phyloP scores from a whole-genome alignment of 2,113 vertebrate genomes.

The Cochlearius cochlearius region DNA sequence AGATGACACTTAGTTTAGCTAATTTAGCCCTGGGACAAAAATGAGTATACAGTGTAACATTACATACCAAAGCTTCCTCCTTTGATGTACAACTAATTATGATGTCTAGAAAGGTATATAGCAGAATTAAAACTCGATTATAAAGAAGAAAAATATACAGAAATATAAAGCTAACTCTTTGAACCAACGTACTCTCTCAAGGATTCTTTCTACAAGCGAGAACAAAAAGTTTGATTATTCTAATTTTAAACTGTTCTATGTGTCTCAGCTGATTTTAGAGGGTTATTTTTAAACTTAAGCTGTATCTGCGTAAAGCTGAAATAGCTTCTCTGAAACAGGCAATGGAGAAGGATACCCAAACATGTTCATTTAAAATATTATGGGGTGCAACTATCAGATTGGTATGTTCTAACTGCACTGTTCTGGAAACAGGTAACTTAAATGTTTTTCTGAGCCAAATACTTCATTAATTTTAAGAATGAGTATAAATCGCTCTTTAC shows the following conservation, averaged over 20 bases:
- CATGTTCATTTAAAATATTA: neutral
- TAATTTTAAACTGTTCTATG: neutral
- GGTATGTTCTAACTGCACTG: neutral
- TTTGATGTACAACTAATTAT: neutral
- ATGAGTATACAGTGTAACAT: neutral
- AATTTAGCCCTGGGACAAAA: slow-evolving; percentile 42
- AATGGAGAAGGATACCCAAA: neutral
- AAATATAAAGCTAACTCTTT: slow-evolving; percentile 10
- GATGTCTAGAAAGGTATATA: neutral
- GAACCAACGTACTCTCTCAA: neutral
- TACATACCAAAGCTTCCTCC: slow-evolving; percentile 16
- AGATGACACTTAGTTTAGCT: slow-evolving; percentile 26
- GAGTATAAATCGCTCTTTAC: neutral
- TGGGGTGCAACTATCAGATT: neutral
- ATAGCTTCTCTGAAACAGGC: neutral
- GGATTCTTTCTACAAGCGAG: neutral
- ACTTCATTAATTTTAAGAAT: neutral
- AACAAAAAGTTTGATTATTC: neutral
- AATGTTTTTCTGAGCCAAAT: neutral
- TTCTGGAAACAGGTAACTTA: neutral
- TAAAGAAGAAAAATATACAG: slow-evolving; percentile 4
- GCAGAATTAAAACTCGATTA: slow-evolving; percentile 9
- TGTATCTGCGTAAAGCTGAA: neutral
- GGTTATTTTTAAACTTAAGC: neutral
- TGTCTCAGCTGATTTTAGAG: neutral